phyloP scores from a whole-genome alignment of 2,888 invertebrate genomes.

The Himalopsyche japonica region DNA sequence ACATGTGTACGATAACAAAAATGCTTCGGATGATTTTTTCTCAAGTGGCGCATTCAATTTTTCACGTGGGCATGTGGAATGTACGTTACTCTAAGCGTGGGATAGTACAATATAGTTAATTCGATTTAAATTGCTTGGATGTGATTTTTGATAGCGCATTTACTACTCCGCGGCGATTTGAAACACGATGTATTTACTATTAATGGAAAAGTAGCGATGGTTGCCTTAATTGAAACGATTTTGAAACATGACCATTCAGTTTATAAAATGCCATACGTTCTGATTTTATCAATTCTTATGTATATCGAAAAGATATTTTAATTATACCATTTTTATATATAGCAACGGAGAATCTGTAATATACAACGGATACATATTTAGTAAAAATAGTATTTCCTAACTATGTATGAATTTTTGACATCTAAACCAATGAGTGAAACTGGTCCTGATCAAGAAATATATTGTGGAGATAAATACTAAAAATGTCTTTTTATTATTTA shows the following conservation, averaged over 20 bases:
- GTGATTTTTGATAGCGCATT: not conserved
- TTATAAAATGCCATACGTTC: too few relatives aligned
- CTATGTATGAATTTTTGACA: too few relatives aligned
- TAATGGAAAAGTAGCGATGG: not conserved
- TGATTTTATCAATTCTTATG: too few relatives aligned
- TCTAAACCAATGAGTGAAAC: too few relatives aligned
- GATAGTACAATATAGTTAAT: not conserved
- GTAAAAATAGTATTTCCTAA: too few relatives aligned
- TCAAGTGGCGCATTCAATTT: not conserved
- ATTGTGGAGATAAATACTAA: too few relatives aligned
- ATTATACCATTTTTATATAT: too few relatives aligned
- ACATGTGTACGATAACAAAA: not conserved
- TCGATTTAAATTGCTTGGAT: not conserved
- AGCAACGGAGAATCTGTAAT: too few relatives aligned
- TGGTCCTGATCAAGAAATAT: too few relatives aligned
- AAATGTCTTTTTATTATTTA: too few relatives aligned
- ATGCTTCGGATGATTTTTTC: not conserved
- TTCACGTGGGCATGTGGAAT: not conserved
- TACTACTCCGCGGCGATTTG: not conserved
- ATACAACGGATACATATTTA: too few relatives aligned
- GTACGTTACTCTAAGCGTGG: not conserved
- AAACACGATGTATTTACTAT: not conserved
- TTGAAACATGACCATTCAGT: not conserved
- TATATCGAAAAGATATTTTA: too few relatives aligned
- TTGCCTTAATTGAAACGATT: not conserved